A percentile compares a stretch with the other conserved stretches of the same genome.
Evolutionary conservation across 2,888 invertebrate species (phyloP).

Genomic region (Agriopis aurantiaria): DNA sequence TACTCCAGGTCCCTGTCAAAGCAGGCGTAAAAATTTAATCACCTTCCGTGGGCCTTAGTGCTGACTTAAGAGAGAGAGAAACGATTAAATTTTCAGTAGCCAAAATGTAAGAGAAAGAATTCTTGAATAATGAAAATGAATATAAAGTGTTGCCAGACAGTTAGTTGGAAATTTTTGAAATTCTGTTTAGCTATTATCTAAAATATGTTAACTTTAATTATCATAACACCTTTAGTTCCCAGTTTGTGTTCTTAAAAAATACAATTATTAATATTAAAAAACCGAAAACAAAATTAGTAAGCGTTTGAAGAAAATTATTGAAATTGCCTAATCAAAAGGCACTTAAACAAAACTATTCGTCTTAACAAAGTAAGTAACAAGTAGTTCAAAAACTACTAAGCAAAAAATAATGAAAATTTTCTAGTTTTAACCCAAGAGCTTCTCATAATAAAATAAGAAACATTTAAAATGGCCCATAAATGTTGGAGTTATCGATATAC

Average conservation of each 20-base stretch:
- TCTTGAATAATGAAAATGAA: slow-evolving; percentile 72
- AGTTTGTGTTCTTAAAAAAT: background rate
- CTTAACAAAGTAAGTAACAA: too few species aligned
- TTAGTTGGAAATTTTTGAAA: background rate
- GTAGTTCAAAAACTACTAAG: too few species aligned
- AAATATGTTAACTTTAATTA: background rate
- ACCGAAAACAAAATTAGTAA: too few species aligned
- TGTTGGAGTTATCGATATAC: too few species aligned
- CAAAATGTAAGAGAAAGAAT: slow-evolving; percentile 78
- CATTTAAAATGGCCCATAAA: too few species aligned
- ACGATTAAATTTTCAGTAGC: slow-evolving; percentile 78
- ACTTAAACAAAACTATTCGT: too few species aligned
- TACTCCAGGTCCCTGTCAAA: slow-evolving; percentile 27
- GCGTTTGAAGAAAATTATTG: too few species aligned
- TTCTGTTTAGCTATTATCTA: background rate
- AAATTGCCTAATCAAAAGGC: too few species aligned
- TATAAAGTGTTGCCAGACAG: slow-evolving; percentile 49
- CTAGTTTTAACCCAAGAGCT: too few species aligned
- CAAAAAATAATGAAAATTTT: too few species aligned
- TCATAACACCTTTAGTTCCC: background rate
- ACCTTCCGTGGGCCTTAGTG: slow-evolving; percentile 52
- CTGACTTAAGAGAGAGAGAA: slow-evolving; percentile 59
- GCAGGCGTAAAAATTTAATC: slow-evolving; percentile 54
- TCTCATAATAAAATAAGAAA: too few species aligned
- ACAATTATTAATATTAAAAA: too few species aligned